A percentile compares a stretch with the other conserved stretches of the same genome.
Conservation (phyloP, 2,113 vertebrate genomes). For the Rutilus rutilus region DNA sequence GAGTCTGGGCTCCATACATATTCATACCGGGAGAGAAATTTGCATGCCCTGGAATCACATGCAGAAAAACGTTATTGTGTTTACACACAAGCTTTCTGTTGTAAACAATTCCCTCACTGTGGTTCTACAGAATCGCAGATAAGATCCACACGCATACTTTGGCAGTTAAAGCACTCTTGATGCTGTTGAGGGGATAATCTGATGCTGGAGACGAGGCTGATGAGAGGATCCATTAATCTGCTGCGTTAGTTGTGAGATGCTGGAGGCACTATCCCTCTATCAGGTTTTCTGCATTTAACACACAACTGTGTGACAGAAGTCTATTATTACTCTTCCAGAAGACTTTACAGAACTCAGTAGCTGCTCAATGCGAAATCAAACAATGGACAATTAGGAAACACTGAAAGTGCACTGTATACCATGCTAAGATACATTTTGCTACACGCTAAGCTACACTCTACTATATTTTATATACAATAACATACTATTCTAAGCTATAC, state of each 20-base stretch:
- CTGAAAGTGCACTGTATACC: neutral
- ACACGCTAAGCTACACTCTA: neutral
- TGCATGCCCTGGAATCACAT: slow-evolving; percentile 38
- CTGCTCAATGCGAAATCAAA: neutral
- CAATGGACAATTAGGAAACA: neutral
- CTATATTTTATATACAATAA: neutral
- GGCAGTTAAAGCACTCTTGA: slow-evolving; percentile 30
- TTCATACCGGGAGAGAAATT: slow-evolving; percentile 30
- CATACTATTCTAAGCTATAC: neutral
- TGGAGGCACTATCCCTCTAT: slow-evolving; percentile 14
- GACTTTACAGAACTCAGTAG: neutral
- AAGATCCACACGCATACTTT: slow-evolving; percentile 23
- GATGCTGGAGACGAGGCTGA: slow-evolving; percentile 27
- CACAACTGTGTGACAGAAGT: neutral
- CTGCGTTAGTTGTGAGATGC: neutral
- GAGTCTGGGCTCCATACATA: slow-evolving; percentile 26
- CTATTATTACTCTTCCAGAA: slow-evolving; percentile 3
- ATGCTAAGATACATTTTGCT: neutral
- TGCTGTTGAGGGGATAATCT: slow-evolving; percentile 31
- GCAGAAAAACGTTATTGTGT: slow-evolving; percentile 30
- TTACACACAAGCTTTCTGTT: slow-evolving; percentile 14
- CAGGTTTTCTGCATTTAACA: slow-evolving; percentile 32
- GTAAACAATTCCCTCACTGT: slow-evolving; percentile 38
- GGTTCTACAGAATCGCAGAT: slow-evolving; percentile 37
- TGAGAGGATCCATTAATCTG: slow-evolving; percentile 45